Evolutionary conservation across 37 sponge, comb jelly and placozoan genomes (phyloP), one percentile per base, ranked within the genome.

Genomic region (Geodia barretti): DNA sequence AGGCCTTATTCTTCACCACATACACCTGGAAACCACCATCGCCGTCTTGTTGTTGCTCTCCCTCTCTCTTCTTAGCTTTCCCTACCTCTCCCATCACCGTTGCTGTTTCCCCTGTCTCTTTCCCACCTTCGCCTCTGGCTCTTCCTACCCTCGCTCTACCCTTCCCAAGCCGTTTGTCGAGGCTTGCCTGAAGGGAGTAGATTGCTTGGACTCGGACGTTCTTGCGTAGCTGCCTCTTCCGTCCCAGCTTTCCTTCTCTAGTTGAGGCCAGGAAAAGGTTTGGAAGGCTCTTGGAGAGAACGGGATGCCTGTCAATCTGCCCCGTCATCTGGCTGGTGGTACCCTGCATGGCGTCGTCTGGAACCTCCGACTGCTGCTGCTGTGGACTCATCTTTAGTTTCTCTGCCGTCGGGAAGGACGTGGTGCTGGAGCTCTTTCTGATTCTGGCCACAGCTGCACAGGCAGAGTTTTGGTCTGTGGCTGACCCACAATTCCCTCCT

Each of bases 361-460:
- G 24, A 28, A 28, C 9, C 3, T n/a, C 26, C 26, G 64, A 28
- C 64, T 5, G 24, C 64, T 28, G 24, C 34, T 29, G 34, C 41
- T 38, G 43, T 28, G 35, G 25, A n/a, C 41, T 1, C 37, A 11
- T 39, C 33, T 62, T 64, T 14, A 9, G 34, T 34, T 41, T 66
- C 24, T 74, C 83, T 41, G 21, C 32, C 0, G 83, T 74, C 3
- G 83, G 83, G 58, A 83, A 83, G 1, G 74, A 73, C 66, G 47
- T 83, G 47, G 83, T 83, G 29, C 83, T 83, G 35, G 72, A 60
- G 3, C 63, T 74, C 41, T 64, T 74, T 65, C 39, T 63, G 14
- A 79, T 33, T 31, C 4, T 33, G 31, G 4, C 21, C 21, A 4
- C 14, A 31, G 3, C 61, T 54, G 33, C 34, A 4, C n/a, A n/a